Evolutionary conservation across 2,888 invertebrate genomes (phyloP).

Genomic region (Osedax frankpressi): DNA sequence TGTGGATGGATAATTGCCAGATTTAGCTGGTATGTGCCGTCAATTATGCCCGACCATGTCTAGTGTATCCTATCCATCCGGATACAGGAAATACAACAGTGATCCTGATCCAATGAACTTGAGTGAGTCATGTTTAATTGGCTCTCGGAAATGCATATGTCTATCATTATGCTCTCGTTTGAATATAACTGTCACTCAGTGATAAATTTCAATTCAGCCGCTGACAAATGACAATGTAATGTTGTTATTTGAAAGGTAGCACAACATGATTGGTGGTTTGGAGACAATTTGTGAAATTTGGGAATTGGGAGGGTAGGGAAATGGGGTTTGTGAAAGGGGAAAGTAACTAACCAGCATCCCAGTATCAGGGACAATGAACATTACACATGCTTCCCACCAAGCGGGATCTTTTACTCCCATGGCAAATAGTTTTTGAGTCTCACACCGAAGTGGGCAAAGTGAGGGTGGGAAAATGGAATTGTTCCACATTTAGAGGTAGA

Average conservation of each 20-base stretch:
- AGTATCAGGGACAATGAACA: neutral
- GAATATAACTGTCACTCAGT: neutral
- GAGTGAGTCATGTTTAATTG: conserved; percentile 5
- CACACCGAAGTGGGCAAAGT: neutral
- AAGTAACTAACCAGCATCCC: neutral
- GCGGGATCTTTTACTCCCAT: conserved; percentile 2
- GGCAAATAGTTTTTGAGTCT: neutral
- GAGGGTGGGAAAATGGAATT: neutral
- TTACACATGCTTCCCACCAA: neutral
- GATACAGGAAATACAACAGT: conserved; percentile 7
- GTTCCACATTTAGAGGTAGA: neutral
- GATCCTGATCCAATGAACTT: conserved; percentile 1
- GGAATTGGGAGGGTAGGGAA: neutral
- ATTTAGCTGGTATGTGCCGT: conserved; percentile 5
- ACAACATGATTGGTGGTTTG: no score
- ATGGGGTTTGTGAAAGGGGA: neutral
- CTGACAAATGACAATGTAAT: neutral
- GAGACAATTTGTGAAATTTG: neutral
- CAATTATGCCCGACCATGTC: conserved; percentile 1
- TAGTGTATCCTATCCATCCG: neutral
- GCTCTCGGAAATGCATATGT: neutral
- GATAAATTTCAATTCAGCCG: conserved; percentile 2
- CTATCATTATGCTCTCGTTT: neutral
- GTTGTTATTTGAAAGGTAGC: neutral
- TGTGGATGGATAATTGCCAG: conserved; percentile 6